A percentile compares a stretch with the other conserved stretches of the same genome.
Evolutionary conservation across 2,113 vertebrate genomes (phyloP).

Genomic region (Sceloporus undulatus): DNA sequence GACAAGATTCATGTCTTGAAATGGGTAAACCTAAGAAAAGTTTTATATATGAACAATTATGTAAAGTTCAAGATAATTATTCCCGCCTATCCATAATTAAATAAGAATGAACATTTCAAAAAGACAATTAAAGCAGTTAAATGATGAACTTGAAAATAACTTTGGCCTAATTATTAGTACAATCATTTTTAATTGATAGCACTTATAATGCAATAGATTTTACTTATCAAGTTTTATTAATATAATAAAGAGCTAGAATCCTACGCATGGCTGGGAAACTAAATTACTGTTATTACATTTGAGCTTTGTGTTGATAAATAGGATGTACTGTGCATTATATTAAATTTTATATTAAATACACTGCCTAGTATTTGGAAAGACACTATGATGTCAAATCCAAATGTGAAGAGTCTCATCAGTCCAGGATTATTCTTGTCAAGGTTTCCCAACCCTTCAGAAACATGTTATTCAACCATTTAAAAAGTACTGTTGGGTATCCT

Average conservation of each 20-base stretch:
- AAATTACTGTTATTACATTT: conserved; percentile 75
- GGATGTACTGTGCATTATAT: conserved; percentile 69
- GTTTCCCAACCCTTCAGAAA: no score
- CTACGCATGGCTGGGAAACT: conserved; percentile 65
- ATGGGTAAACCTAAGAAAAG: conserved; percentile 47
- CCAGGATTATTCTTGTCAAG: no score
- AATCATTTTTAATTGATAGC: conserved; percentile 74
- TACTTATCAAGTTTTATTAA: conserved; percentile 73
- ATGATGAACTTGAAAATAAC: conserved; percentile 67
- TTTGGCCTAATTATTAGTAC: conserved; percentile 62
- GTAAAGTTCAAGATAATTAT: conserved; percentile 63
- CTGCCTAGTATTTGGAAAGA: conserved; percentile 16
- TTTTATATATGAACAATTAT: conserved; percentile 52
- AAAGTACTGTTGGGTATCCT: no score
- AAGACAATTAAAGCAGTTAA: conserved; percentile 70
- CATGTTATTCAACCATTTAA: no score
- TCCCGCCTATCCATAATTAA: conserved; percentile 65
- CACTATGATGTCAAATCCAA: conserved; percentile 38
- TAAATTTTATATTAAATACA: conserved; percentile 42
- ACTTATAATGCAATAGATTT: conserved; percentile 71
- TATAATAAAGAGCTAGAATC: conserved; percentile 76
- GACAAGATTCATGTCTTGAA: conserved; percentile 52
- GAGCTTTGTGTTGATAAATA: conserved; percentile 72
- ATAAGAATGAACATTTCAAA: conserved; percentile 66
- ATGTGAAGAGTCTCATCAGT: not conserved